These are phyloP conservation scores for Megalonaias nervosa DNA, from an alignment of 1,140 invertebrate species.

Conservation along the genomic window DNA sequence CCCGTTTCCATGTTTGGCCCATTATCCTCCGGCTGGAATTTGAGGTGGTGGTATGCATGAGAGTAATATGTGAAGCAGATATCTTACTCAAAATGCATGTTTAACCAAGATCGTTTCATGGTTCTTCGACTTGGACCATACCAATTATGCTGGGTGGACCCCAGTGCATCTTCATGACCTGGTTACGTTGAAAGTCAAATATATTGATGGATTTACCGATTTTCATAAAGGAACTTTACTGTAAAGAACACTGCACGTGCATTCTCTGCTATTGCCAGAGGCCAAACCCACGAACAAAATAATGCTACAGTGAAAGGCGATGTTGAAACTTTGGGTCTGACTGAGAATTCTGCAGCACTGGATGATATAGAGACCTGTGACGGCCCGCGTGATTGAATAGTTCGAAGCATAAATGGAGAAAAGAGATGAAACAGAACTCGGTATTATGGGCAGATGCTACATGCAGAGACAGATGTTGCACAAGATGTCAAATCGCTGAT, in stretches of 20 bases:
- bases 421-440: too few species aligned
- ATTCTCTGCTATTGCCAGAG: conserved; percentile 45
- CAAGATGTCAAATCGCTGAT: too few species aligned
- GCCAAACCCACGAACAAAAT: conserved; percentile 53
- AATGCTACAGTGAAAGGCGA: conserved; percentile 43
- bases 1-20: conserved; percentile 20
- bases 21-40: conserved; percentile 20
- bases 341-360: conserved; percentile 41
- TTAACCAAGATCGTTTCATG: conserved; percentile 17
- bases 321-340: conserved; percentile 49
- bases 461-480: too few species aligned
- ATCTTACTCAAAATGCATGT: conserved; percentile 15
- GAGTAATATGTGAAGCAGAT: conserved; percentile 10
- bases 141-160: conserved; percentile 45
- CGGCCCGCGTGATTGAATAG: too few species aligned
- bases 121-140: conserved; percentile 30
- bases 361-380: conserved; percentile 40
- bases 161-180: conserved; percentile 41
- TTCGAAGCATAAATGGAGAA: too few species aligned
- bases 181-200: conserved; percentile 4
- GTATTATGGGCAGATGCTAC: too few species aligned
- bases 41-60: conserved; percentile 15
- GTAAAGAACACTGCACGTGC: conserved; percentile 1
- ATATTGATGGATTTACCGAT: background rate
- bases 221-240: conserved; percentile 29